Base-by-base conservation (phyloP, 2,888 invertebrate species). In the Eupelmus urozonus region DNA sequence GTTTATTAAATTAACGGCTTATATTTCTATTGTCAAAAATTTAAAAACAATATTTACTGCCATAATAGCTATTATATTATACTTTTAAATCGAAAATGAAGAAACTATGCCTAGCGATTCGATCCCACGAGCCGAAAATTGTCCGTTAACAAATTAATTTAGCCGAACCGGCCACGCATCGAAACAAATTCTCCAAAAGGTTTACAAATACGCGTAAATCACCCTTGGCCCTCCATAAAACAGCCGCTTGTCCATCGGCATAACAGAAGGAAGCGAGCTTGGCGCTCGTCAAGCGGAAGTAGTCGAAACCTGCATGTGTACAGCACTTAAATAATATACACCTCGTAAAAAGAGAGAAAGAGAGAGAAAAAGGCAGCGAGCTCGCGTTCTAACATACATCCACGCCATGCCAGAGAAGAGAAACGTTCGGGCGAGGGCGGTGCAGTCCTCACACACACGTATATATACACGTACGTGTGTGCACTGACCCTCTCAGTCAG, bases 291-390 rank as follows among this genome's bases (percentile, higher is more conserved):
- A n/a, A n/a, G 67, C 75, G 67, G 66, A 75, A 57, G n/a, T n/a
- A n/a, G 67, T 66, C 66, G 57, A 55, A 53, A 20, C 45, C 45
- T 25, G 20, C 53, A 23, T 25, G 23, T 29, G 49, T 20, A n/a
- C n/a, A 49, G 23, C 51, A 40, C 69, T 69, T 45, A 53, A 67
- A 75, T 67, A 69, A 67, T 59, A 60, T 63, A 45, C 75, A 40
- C 23, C 62, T 67, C 60, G 63, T 67, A 62, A 69, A 69, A 20
- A 45, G 13, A 13, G 13, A 45, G 9, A 45, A 13, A 45, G 13
- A 45, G 2, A 45, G 16, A 45, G 9, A 45, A 45, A 45, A 13
- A 45, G 13, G 45, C 2, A 45, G 2, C 9, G 45, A 9, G 34
- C 34, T 9, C 45, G 45, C 16, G 13, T 45, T 2, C 45, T 9